Evolutionary conservation across 1,140 invertebrate genomes (phyloP), one percentile per base, ranked within the genome.

Genomic region (Sinonovacula constricta): DNA sequence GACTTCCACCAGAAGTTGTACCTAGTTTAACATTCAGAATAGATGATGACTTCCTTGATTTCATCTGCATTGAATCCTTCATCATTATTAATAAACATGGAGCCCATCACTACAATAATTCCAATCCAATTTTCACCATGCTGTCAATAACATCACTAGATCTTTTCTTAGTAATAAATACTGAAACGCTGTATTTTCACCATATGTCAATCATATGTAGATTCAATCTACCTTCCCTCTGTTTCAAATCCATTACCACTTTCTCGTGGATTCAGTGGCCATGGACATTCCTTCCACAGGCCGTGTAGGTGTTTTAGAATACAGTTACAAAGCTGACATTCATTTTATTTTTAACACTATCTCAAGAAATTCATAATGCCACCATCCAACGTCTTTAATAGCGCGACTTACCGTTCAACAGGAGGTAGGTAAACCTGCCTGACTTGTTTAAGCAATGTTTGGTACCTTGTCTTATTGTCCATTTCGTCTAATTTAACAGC

Each of bases 181-280:
- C 34, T 3, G 66, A 69, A 22, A 69, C 22, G 24, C 36, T 53
- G 49, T 62, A 70, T 53, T 57, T 33, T 1, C 66, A 79, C 56
- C 56, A 79, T 45, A 79, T 70, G 51, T 79, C 76, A 70, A 65
- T 79, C 56, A 79, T 62, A 54, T 70, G 51, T 3, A 79, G 45
- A 15, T 70, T 79, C 34, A 18, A 79, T 14, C 26, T 2, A 33
- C 66, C 65, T n/a, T n/a, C n/a, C n/a, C n/a, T n/a, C n/a, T n/a
- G n/a, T n/a, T n/a, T n/a, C n/a, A n/a, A n/a, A n/a, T 36, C 34
- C 51, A 0, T 31, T 24, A n/a, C 31, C 2, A 28, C 70, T 78
- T 36, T 45, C 80, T 72, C 70, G 76, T 76, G 49, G 65, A 69
- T 7, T 49, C 22, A 36, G 18, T 69, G n/a, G 28, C 75, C 66